These are phyloP conservation scores for Arrhopalites spinosus DNA, from an alignment of 2,888 invertebrate species.

Conservation along the genomic window DNA sequence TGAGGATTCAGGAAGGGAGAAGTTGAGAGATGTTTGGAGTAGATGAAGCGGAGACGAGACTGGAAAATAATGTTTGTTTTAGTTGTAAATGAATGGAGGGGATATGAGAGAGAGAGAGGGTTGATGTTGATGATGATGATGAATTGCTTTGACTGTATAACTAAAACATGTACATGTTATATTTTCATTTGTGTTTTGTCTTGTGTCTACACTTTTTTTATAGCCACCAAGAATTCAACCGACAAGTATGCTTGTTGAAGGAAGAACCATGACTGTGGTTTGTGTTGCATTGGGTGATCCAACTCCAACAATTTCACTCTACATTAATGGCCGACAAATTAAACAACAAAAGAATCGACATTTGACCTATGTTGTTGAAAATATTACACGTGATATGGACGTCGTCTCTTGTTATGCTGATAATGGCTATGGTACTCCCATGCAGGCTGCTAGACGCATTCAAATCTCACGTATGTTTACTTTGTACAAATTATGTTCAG, in stretches of 20 bases:
- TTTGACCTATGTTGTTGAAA: slow-evolving; percentile 84
- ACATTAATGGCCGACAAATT: slow-evolving; percentile 78
- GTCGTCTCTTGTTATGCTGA: slow-evolving; percentile 86
- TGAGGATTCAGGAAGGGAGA: no score
- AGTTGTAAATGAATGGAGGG: not conserved
- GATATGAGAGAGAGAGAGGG: not conserved
- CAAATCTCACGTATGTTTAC: slow-evolving; percentile 75
- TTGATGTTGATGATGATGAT: slow-evolving; percentile 13
- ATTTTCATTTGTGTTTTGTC: slow-evolving; percentile 8
- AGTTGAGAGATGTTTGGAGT: not conserved
- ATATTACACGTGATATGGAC: slow-evolving; percentile 82
- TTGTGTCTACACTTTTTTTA: slow-evolving; percentile 40
- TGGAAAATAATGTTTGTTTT: slow-evolving; percentile 11
- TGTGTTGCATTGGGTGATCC: slow-evolving; percentile 86
- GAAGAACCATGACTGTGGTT: slow-evolving; percentile 79
- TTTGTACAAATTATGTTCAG: not conserved
- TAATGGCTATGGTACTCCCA: slow-evolving; percentile 84
- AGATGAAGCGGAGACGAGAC: not conserved
- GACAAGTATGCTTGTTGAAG: slow-evolving; percentile 79
- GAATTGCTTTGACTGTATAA: not conserved
- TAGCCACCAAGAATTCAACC: slow-evolving; percentile 84
- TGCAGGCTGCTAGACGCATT: slow-evolving; percentile 80
- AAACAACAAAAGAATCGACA: slow-evolving; percentile 80
- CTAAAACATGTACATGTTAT: not conserved
- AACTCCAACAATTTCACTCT: slow-evolving; percentile 80